Conservation (phyloP, 2,113 vertebrate genomes). For the Cettia cetti region DNA sequence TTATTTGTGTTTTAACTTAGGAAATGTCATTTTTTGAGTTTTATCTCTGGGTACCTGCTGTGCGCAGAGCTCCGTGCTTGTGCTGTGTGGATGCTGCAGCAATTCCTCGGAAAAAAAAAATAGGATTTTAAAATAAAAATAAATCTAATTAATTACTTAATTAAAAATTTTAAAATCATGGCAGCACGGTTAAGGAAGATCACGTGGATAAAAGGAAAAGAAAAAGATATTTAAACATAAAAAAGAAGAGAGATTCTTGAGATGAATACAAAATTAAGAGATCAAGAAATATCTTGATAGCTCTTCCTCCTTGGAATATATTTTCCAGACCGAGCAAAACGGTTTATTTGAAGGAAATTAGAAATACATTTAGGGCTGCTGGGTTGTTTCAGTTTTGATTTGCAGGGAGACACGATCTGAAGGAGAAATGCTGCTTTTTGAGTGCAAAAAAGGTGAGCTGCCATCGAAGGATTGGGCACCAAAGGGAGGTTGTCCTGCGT, state of each 20-base stretch:
- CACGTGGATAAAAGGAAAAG: background rate
- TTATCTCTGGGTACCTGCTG: background rate
- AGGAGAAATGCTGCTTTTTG: background rate
- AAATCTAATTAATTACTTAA: too few relatives aligned
- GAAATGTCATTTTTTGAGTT: accelerated
- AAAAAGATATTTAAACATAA: background rate
- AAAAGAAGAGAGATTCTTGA: background rate
- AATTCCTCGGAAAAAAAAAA: background rate
- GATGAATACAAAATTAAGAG: background rate
- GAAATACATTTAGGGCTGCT: conserved; percentile 42
- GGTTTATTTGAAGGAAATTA: conserved; percentile 54
- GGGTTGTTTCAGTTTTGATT: conserved; percentile 48
- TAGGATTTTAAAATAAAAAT: background rate
- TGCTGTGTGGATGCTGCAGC: background rate
- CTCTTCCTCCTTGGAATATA: background rate
- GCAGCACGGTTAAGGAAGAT: background rate
- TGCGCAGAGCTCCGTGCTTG: background rate
- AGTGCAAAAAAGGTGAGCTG: background rate
- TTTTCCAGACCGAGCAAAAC: conserved; percentile 27
- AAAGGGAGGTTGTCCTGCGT: background rate
- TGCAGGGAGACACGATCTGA: conserved; percentile 1
- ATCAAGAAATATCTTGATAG: background rate
- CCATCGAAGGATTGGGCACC: background rate
- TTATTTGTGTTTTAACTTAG: background rate
- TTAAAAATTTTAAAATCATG: background rate